Conservation (phyloP, 2,113 vertebrate genomes). For the Arenaria interpres region DNA sequence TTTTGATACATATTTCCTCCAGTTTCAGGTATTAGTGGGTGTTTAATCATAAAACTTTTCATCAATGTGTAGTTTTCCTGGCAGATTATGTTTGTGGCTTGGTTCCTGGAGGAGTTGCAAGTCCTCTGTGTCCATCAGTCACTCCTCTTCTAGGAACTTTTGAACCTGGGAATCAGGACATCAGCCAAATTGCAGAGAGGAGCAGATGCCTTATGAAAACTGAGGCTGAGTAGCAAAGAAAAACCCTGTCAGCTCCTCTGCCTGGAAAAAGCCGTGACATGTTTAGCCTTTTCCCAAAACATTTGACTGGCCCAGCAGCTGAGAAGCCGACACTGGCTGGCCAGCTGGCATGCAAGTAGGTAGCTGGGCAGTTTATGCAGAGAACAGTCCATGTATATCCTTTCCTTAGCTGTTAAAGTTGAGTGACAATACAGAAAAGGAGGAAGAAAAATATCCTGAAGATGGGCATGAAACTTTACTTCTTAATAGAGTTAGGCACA, state of each 20-base stretch:
- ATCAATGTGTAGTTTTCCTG: background rate
- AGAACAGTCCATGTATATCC: background rate
- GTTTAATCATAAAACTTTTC: background rate
- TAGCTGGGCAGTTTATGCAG: background rate
- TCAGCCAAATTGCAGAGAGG: background rate
- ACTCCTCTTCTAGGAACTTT: background rate
- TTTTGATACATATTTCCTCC: background rate
- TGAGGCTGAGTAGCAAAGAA: background rate
- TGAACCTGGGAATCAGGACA: background rate
- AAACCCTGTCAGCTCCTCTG: background rate
- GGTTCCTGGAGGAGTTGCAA: background rate
- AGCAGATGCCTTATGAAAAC: background rate
- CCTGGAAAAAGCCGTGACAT: background rate
- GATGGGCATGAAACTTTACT: background rate
- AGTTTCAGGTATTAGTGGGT: background rate
- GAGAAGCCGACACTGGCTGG: background rate
- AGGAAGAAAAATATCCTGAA: background rate
- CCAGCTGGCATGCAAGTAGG: background rate
- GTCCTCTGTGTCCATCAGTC: background rate
- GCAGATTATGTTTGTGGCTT: background rate
- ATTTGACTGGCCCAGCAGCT: background rate
- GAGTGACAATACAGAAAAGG: background rate
- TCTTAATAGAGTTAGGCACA: background rate
- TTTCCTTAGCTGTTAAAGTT: background rate
- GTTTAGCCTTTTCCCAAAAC: background rate